A percentile compares a stretch with the other conserved stretches of the same genome.
Evolutionary conservation across 2,113 vertebrate species (phyloP).

Genomic region (Butorides virescens): DNA sequence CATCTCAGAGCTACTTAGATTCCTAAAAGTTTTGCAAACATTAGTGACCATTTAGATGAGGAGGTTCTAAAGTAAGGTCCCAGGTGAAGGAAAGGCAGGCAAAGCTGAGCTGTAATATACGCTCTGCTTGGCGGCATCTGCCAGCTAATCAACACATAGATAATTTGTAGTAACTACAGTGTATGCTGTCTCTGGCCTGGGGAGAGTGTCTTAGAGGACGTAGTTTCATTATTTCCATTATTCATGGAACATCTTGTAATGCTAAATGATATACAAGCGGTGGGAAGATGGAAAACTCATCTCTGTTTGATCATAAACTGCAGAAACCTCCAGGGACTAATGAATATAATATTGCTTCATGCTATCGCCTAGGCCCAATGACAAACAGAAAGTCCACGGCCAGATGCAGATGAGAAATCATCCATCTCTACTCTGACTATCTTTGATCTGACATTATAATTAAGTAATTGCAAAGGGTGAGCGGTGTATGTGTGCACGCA

Average conservation of each 20-base stretch:
- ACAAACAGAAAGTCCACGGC: slow-evolving; percentile 12
- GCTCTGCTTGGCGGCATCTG: neutral
- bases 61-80: neutral
- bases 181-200: neutral
- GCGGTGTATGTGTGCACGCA: fast-evolving
- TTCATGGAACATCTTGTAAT: slow-evolving; percentile 57
- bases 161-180: slow-evolving; percentile 11
- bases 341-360: neutral
- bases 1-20: neutral
- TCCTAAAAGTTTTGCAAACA: neutral
- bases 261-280: slow-evolving; percentile 33
- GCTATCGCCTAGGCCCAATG: neutral
- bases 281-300: slow-evolving; percentile 27
- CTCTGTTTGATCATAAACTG: slow-evolving; percentile 9
- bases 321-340: slow-evolving; percentile 9
- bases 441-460: slow-evolving; percentile 1
- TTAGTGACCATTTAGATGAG: neutral
- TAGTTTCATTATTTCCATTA: slow-evolving; percentile 41
- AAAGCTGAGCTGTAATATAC: neutral
- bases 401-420: slow-evolving; percentile 3
- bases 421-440: neutral
- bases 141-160: neutral
- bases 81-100: neutral
- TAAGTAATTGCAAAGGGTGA: neutral
- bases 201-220: slow-evolving; percentile 5